phyloP scores from a whole-genome alignment of 1,140 invertebrate genomes.

The Gryon sp. region DNA sequence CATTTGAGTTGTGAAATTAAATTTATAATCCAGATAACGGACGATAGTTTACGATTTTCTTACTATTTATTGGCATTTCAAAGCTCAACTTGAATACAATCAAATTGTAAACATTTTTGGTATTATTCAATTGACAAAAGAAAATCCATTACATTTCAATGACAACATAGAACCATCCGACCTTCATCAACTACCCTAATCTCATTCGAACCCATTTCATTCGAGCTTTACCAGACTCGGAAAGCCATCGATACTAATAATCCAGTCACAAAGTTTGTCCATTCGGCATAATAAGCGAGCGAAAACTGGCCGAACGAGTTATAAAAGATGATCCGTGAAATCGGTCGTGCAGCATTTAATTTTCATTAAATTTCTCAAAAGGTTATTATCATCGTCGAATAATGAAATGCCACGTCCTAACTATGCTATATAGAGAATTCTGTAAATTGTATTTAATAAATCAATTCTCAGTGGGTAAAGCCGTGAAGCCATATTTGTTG shows the following conservation, averaged over 20 bases:
- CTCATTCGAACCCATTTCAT: slow-evolving; percentile 5
- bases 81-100: too few species aligned
- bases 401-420: background rate
- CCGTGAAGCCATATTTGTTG: slow-evolving; percentile 64
- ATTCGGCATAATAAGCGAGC: slow-evolving; percentile 10
- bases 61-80: too few species aligned
- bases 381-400: background rate
- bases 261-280: slow-evolving; percentile 9
- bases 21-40: too few species aligned
- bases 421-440: background rate
- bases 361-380: slow-evolving; percentile 3
- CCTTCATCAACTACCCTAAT: background rate
- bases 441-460: slow-evolving; percentile 16
- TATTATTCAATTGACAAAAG: too few species aligned
- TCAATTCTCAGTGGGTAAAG: slow-evolving; percentile 24
- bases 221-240: background rate
- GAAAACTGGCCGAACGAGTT: background rate
- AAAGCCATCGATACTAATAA: slow-evolving; percentile 18
- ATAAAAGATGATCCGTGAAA: background rate
- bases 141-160: background rate
- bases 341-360: slow-evolving; percentile 11
- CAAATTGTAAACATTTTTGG: too few species aligned
- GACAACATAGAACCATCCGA: background rate
- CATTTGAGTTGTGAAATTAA: too few species aligned
- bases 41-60: too few species aligned